Evolutionary conservation across 2,888 invertebrate species (phyloP).

Genomic region (Rhingia rostrata): DNA sequence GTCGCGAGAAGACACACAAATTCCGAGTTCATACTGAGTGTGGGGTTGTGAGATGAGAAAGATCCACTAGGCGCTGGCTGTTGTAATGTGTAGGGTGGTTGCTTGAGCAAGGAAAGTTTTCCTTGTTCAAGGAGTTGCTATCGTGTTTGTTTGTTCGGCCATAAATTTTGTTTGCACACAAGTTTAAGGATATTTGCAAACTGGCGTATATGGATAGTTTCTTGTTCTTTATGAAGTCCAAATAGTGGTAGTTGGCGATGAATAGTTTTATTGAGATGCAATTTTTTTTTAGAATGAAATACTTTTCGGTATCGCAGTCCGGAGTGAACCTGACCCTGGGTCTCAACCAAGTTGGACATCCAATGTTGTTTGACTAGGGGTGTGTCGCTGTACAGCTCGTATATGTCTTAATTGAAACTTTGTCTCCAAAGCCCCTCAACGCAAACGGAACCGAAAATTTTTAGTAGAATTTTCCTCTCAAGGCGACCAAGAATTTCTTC

Average conservation of each 20-base stretch:
- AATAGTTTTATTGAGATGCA: neutral
- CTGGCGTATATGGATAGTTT: constrained; percentile 53
- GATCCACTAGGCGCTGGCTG: constrained; percentile 45
- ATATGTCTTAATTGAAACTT: too few species aligned
- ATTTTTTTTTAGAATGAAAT: constrained; percentile 8
- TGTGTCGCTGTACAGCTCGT: too few species aligned
- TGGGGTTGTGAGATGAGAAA: constrained; percentile 10
- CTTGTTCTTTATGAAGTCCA: constrained; percentile 27
- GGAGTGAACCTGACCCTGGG: too few species aligned
- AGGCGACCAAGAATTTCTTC: too few species aligned
- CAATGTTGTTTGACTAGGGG: too few species aligned
- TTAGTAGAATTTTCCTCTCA: too few species aligned
- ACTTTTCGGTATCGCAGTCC: too few species aligned
- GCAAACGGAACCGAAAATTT: too few species aligned
- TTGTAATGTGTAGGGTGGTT: constrained; percentile 57
- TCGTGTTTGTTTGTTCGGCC: constrained; percentile 72
- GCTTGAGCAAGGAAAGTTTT: constrained; percentile 40
- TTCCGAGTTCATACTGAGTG: neutral
- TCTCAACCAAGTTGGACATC: too few species aligned
- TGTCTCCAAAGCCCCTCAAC: too few species aligned
- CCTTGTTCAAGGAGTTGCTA: constrained; percentile 39
- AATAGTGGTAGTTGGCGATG: constrained; percentile 25
- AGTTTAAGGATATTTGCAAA: constrained; percentile 72
- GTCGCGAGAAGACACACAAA: constrained; percentile 58
- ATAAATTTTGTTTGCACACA: constrained; percentile 75